phyloP scores from a whole-genome alignment of 2,888 invertebrate species.

The Tortricodes alternella region DNA sequence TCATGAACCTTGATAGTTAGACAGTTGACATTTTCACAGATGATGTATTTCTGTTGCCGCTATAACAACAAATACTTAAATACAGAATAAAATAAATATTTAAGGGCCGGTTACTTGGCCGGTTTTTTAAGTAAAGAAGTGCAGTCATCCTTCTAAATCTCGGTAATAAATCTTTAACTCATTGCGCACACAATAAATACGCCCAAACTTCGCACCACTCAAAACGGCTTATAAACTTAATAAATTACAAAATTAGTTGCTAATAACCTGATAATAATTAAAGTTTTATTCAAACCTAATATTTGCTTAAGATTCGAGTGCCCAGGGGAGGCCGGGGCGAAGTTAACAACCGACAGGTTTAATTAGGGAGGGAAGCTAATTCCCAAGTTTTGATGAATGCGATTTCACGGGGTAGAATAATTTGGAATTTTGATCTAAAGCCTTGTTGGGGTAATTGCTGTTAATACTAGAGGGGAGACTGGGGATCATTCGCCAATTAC shows the following conservation, averaged over 20 bases:
- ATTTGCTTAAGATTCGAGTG: slow-evolving; percentile 65
- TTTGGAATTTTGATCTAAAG: slow-evolving; percentile 74
- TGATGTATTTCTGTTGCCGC: no score
- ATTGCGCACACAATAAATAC: not conserved
- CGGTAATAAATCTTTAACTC: no score
- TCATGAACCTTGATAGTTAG: no score
- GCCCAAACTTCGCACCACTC: not conserved
- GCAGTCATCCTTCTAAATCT: no score
- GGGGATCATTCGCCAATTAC: slow-evolving; percentile 21
- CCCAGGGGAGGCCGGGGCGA: slow-evolving; percentile 48
- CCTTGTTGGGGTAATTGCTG: slow-evolving; percentile 63
- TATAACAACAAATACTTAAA: no score
- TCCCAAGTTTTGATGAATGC: slow-evolving; percentile 80
- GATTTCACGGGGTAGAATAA: slow-evolving; percentile 62
- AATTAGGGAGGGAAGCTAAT: slow-evolving; percentile 76
- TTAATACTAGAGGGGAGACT: slow-evolving; percentile 45
- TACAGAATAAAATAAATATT: no score
- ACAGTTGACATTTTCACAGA: no score
- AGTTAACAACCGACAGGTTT: slow-evolving; percentile 74
- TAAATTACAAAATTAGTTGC: slow-evolving; percentile 28
- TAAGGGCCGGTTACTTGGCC: no score
- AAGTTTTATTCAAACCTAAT: slow-evolving; percentile 72
- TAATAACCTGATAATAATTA: slow-evolving; percentile 52
- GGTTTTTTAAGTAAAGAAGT: no score
- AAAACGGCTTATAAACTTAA: slow-evolving; percentile 12